These are phyloP conservation scores for Decapterus maruadsi DNA, from an alignment of 2,797 vertebrate genomes.

Conservation along the genomic window DNA sequence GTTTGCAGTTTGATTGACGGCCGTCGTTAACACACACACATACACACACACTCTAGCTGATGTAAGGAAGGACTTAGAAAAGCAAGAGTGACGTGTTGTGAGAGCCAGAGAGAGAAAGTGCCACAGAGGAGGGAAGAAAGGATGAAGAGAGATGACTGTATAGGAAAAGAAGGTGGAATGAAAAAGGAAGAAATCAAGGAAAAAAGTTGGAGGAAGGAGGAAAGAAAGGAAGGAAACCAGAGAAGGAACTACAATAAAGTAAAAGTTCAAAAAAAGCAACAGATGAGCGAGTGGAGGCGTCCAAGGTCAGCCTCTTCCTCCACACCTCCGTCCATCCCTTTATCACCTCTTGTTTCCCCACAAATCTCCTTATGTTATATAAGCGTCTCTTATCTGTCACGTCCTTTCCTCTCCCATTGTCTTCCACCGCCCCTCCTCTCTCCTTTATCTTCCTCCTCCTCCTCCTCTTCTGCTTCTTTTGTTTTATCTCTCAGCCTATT, in stretches of 20 bases:
- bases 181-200: background rate
- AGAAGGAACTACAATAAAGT: background rate
- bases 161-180: too few species aligned
- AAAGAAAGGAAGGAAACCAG: background rate
- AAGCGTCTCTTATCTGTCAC: background rate
- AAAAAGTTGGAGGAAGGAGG: too few species aligned
- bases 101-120: too few species aligned
- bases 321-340: constrained; percentile 12
- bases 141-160: too few species aligned
- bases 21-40: background rate
- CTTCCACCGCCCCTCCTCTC: background rate
- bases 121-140: too few species aligned
- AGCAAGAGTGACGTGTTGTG: too few species aligned
- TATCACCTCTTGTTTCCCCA: background rate
- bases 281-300: constrained; percentile 24
- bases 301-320: background rate
- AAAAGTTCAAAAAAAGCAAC: constrained; percentile 31
- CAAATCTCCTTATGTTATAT: constrained; percentile 20
- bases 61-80: too few species aligned
- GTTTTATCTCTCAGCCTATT: background rate
- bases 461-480: background rate
- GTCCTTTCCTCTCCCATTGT: background rate
- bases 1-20: constrained; percentile 43
- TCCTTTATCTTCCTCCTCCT: too few species aligned
- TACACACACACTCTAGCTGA: constrained; percentile 4